These are phyloP conservation scores for Venturia canescens DNA, from an alignment of 1,140 invertebrate species.

Conservation along the genomic window DNA sequence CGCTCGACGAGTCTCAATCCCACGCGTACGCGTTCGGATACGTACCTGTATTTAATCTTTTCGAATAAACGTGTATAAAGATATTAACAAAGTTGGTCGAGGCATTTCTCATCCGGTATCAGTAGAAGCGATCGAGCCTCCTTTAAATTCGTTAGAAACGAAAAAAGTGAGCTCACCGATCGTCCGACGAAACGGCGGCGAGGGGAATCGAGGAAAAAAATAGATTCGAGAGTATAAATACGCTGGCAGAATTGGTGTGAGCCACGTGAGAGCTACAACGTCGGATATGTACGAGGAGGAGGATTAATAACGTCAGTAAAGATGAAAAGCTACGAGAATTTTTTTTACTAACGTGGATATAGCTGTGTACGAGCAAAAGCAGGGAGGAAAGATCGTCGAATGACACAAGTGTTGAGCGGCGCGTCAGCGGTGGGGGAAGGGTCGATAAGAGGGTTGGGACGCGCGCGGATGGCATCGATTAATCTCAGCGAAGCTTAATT, in stretches of 20 bases:
- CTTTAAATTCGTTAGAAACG: neutral
- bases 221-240: neutral
- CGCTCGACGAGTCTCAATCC: constrained; percentile 7
- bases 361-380: neutral
- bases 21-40: neutral
- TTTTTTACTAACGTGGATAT: neutral
- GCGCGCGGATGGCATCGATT: constrained; percentile 43
- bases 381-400: constrained; percentile 18
- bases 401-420: neutral
- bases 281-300: neutral
- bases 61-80: neutral
- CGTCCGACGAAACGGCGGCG: neutral
- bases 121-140: neutral
- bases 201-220: constrained; percentile 10
- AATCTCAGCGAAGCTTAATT: constrained; percentile 42
- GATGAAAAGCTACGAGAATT: neutral
- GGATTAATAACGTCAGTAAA: constrained; percentile 3
- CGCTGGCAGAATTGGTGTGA: neutral
- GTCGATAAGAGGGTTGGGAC: constrained; percentile 34
- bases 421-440: neutral
- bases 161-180: neutral
- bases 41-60: neutral
- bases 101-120: constrained; percentile 12
- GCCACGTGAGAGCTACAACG: neutral
- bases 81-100: neutral